Conservation (phyloP, 1,140 invertebrate species). For the Physella acuta region DNA sequence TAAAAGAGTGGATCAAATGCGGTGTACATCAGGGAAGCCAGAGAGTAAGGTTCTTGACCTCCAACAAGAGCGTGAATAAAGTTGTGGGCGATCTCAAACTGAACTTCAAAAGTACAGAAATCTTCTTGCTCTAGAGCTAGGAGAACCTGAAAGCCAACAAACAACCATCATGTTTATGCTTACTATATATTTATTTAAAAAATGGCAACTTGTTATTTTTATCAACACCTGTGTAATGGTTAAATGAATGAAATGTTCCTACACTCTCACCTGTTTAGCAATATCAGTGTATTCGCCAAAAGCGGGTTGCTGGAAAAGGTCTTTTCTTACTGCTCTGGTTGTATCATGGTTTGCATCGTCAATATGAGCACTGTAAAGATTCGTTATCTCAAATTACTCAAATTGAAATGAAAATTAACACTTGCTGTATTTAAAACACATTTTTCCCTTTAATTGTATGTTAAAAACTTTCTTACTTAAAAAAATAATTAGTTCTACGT, state of each 20-base stretch:
- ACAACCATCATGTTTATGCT: no score
- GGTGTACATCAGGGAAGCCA: constrained; percentile 33
- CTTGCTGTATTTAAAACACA: no score
- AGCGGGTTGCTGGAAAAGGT: constrained; percentile 24
- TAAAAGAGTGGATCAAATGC: constrained; percentile 37
- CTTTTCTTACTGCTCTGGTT: not conserved
- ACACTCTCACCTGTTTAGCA: not conserved
- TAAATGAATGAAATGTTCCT: not conserved
- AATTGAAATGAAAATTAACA: not conserved
- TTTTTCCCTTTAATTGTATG: no score
- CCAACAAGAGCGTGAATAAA: constrained; percentile 32
- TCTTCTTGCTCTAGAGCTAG: constrained; percentile 28
- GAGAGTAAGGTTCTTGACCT: constrained; percentile 22
- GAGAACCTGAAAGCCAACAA: no score
- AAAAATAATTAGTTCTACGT: no score
- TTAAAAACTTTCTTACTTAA: no score
- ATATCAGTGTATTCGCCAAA: not conserved
- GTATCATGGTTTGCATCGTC: constrained; percentile 1
- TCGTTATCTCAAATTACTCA: not conserved
- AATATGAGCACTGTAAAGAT: not conserved
- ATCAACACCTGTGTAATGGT: constrained; percentile 18
- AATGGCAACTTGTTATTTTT: no score
- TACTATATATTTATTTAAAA: no score
- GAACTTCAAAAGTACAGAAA: constrained; percentile 34
- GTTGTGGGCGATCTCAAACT: constrained; percentile 38